Evolutionary conservation across 1,140 invertebrate species (phyloP).

Genomic region (Marisa cornuarietis): DNA sequence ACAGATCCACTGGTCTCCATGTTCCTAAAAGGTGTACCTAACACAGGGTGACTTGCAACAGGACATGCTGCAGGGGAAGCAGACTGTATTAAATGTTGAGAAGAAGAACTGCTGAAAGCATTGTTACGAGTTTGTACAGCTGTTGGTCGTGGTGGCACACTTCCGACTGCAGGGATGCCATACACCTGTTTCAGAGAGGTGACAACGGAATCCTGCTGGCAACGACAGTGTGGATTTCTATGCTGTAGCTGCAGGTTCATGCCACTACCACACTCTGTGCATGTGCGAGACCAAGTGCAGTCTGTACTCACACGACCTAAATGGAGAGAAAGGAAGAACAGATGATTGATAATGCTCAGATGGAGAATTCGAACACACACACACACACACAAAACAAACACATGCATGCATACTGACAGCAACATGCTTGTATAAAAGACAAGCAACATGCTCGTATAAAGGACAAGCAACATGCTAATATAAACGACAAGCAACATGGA

Average conservation of each 20-base stretch:
- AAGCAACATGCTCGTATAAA: conserved; percentile 1
- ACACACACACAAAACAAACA: not conserved
- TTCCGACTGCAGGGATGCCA: too few relatives aligned
- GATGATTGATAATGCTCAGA: not conserved
- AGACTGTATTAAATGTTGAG: too few relatives aligned
- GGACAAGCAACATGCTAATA: not conserved
- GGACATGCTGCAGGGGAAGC: too few relatives aligned
- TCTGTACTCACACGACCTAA: conserved; percentile 36
- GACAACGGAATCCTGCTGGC: conserved; percentile 52
- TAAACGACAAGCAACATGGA: not conserved
- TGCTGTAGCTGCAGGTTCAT: conserved; percentile 54
- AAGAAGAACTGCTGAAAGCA: too few relatives aligned
- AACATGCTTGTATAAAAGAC: not conserved
- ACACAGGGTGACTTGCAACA: too few relatives aligned
- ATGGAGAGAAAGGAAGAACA: conserved; percentile 12
- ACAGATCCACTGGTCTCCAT: too few relatives aligned
- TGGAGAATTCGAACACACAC: not conserved
- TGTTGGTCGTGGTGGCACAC: too few relatives aligned
- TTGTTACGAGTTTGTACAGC: too few relatives aligned
- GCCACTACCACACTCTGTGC: conserved; percentile 52
- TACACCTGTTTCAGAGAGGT: conserved; percentile 10
- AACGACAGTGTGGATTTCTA: conserved; percentile 54
- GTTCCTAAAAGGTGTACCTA: too few relatives aligned
- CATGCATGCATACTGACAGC: not conserved
- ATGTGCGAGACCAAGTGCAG: conserved; percentile 45